Conservation (phyloP, 2,888 invertebrate genomes). For the Orthosia gracilis region DNA sequence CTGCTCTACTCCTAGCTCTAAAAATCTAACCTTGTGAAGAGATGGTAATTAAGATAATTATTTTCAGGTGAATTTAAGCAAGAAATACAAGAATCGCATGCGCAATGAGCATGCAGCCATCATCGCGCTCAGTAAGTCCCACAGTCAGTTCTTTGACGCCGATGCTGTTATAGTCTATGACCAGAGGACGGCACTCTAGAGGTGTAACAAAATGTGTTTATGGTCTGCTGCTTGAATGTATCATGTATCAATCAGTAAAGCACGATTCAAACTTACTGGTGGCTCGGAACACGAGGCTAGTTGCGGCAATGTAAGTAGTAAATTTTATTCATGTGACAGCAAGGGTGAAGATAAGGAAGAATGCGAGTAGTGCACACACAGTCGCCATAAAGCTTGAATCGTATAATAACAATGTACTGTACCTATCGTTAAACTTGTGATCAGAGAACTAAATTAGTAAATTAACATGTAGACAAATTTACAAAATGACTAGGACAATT, state of each 20-base stretch:
- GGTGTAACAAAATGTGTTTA: slow-evolving; percentile 37
- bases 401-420: neutral
- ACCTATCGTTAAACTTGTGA: slow-evolving; percentile 2
- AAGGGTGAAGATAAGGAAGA: too few species aligned
- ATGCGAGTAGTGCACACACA: too few species aligned
- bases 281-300: too few species aligned
- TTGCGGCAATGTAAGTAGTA: too few species aligned
- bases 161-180: slow-evolving; percentile 96
- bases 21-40: neutral
- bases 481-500: slow-evolving; percentile 43
- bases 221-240: neutral
- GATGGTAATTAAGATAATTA: neutral
- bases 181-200: slow-evolving; percentile 95
- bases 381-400: too few species aligned
- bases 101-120: slow-evolving; percentile 96
- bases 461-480: slow-evolving; percentile 37
- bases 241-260: neutral
- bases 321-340: too few species aligned
- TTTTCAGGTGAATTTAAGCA: slow-evolving; percentile 93
- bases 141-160: slow-evolving; percentile 93
- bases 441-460: neutral
- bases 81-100: slow-evolving; percentile 95
- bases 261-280: too few species aligned
- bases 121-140: slow-evolving; percentile 94
- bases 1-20: neutral